Evolutionary conservation across 2,797 vertebrate species (phyloP).

Genomic region (Jordanella pulchra): DNA sequence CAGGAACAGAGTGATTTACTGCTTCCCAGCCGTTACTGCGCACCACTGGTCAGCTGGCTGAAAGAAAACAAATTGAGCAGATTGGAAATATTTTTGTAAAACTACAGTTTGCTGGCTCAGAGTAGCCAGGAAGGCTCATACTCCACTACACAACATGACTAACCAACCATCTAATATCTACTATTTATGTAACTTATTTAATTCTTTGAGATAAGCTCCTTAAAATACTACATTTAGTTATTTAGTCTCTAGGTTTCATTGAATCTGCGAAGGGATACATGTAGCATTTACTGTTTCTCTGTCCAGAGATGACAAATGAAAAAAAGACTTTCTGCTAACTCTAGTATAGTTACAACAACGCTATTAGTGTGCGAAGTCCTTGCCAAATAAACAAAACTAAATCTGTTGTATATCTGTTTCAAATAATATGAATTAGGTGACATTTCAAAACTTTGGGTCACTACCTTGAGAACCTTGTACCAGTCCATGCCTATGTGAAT

Average conservation of each 20-base stretch:
- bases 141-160: not conserved
- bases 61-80: not conserved
- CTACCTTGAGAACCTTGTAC: not conserved
- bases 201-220: not conserved
- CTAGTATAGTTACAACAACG: not conserved
- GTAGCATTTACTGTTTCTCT: not conserved
- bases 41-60: not conserved
- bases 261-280: not conserved
- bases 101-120: not conserved
- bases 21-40: not conserved
- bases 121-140: not conserved
- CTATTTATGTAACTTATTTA: not conserved
- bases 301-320: not conserved
- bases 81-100: not conserved
- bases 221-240: not conserved
- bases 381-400: not conserved
- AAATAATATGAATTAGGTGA: not conserved
- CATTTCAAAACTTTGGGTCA: not conserved
- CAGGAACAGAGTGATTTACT: not conserved
- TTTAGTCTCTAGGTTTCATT: not conserved
- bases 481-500: constrained; percentile 2
- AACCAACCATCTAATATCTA: not conserved
- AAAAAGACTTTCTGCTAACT: not conserved
- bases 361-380: too few species aligned
- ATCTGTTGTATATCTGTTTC: not conserved